Evolutionary conservation across 1,140 invertebrate species (phyloP).

Genomic region (Eurosta solidaginis): DNA sequence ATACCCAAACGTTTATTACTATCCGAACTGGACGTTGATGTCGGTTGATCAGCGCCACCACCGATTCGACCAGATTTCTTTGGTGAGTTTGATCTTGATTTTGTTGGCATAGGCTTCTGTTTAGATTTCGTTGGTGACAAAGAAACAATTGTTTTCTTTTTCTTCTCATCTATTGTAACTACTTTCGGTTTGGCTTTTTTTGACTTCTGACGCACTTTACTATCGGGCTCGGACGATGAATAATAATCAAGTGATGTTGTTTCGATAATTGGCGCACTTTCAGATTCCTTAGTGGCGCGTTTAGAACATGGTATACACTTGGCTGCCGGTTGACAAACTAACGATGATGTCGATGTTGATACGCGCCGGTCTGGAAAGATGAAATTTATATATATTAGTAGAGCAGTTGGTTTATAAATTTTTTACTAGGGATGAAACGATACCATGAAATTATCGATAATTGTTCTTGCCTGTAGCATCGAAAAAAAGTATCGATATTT

Average conservation of each 20-base stretch:
- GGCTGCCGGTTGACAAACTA: constrained; percentile 14
- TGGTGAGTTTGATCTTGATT: background rate
- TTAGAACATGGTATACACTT: constrained; percentile 27
- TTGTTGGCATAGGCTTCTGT: background rate
- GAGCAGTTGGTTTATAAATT: no score
- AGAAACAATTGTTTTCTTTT: background rate
- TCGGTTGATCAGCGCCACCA: background rate
- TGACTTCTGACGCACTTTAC: constrained; percentile 7
- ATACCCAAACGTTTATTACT: constrained; percentile 3
- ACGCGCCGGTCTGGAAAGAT: background rate
- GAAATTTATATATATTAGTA: background rate
- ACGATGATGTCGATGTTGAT: constrained; percentile 15
- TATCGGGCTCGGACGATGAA: constrained; percentile 29
- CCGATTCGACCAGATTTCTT: background rate
- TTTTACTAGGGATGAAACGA: no score
- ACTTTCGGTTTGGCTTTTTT: constrained; percentile 29
- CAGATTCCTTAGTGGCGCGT: constrained; percentile 19
- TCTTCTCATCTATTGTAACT: constrained; percentile 29
- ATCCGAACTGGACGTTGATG: constrained; percentile 11
- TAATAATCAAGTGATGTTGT: constrained; percentile 31
- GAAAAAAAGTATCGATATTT: no score
- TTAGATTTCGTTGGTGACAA: background rate
- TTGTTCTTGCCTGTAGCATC: no score
- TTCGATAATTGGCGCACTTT: constrained; percentile 29
- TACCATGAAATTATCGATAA: no score